Percentiles rank a stretch among this genome's conserved stretches.
Conservation (phyloP, 1,140 invertebrate genomes). For the Rhynchophorus ferrugineus region DNA sequence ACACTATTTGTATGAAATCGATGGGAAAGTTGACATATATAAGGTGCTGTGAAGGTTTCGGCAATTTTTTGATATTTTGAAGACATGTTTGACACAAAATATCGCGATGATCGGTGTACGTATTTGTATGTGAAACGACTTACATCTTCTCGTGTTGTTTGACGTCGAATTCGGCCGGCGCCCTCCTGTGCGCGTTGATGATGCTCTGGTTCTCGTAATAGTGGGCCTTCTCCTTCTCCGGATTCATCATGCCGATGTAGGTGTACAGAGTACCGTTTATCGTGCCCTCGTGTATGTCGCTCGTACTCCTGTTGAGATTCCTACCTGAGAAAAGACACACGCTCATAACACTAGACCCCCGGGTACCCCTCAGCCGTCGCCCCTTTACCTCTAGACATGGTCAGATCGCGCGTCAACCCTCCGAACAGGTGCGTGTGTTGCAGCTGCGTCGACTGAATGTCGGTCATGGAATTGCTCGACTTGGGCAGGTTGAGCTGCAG, state of each 20-base stretch:
- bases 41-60: too few species aligned
- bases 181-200: conserved; percentile 41
- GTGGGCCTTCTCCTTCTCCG: conserved; percentile 34
- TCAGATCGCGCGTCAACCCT: conserved; percentile 12
- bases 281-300: conserved; percentile 30
- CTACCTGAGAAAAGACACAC: conserved; percentile 11
- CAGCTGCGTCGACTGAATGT: conserved; percentile 33
- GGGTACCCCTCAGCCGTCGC: background rate
- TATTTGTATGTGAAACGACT: too few species aligned
- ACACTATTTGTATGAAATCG: too few species aligned
- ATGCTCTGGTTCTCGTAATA: conserved; percentile 38
- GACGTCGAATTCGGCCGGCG: conserved; percentile 28
- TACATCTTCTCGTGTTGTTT: conserved; percentile 36
- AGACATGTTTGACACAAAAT: too few species aligned
- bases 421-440: conserved; percentile 15
- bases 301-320: conserved; percentile 32
- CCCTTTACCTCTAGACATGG: conserved; percentile 8
- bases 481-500: conserved; percentile 33
- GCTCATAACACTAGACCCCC: background rate
- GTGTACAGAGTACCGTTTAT: conserved; percentile 43
- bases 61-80: too few species aligned
- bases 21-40: too few species aligned
- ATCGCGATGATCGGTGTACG: too few species aligned
- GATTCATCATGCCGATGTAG: conserved; percentile 52
- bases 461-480: conserved; percentile 39